These are phyloP conservation scores for Embidobia sp. DNA, from an alignment of 2,888 invertebrate genomes.

Conservation along the genomic window DNA sequence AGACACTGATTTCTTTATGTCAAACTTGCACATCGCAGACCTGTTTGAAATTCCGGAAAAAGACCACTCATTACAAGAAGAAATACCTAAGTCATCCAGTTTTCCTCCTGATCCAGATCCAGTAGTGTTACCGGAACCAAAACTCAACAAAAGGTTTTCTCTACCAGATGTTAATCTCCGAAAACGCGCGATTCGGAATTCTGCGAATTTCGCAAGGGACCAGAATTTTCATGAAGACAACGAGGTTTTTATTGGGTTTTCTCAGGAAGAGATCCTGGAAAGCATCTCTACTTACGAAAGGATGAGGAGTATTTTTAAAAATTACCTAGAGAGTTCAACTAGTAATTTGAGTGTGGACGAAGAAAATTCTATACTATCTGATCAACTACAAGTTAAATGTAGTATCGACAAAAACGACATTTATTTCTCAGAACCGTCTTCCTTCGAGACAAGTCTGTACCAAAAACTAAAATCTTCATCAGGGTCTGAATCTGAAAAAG, in stretches of 20 bases:
- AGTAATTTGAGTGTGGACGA: neutral
- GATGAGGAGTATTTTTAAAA: neutral
- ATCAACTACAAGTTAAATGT: neutral
- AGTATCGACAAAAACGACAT: conserved; percentile 21
- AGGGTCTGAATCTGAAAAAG: too few species aligned
- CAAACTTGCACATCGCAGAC: conserved; percentile 23
- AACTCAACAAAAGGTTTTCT: conserved; percentile 5
- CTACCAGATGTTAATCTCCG: conserved; percentile 31
- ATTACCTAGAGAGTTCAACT: neutral
- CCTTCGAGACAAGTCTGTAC: neutral
- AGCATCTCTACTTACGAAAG: conserved; percentile 2
- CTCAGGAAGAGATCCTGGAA: conserved; percentile 27
- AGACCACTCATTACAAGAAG: neutral
- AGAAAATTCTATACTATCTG: neutral
- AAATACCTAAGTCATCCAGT: neutral
- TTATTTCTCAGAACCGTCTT: conserved; percentile 23
- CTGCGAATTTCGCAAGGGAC: conserved; percentile 3
- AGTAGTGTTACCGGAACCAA: too few species aligned
- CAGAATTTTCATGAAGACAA: neutral
- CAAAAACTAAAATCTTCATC: too few species aligned
- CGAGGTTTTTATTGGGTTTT: conserved; percentile 40
- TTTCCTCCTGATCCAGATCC: neutral
- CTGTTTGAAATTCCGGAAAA: conserved; percentile 1
- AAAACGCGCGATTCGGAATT: conserved; percentile 34
- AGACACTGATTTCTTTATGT: conserved; percentile 41